Evolutionary conservation across 2,113 vertebrate species (phyloP), one percentile per base, ranked within the genome.

Genomic region (Apodemus speciosus): DNA sequence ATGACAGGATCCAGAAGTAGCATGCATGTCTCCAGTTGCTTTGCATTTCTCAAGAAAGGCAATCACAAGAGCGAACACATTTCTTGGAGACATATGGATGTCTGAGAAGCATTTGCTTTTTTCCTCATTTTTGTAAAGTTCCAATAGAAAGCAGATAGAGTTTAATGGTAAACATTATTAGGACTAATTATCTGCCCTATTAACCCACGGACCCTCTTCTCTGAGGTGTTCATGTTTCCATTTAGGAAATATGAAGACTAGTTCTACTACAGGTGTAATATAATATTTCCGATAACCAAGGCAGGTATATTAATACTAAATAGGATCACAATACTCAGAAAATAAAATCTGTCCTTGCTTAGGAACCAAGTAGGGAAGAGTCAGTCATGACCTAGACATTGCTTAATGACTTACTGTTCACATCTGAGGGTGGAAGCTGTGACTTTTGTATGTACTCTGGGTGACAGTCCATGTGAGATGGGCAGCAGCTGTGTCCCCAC

Each of bases 41-140:
- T 86, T 96, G 8, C 89, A 43, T 81, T 93, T 64, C 91, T 96
- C 90, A 88, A 93, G 56, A 72, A 94, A 94, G 75, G 96, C 32
- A 84, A 80, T 35, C 92, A 96, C 92, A 35, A 85, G 60, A 85
- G 76, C 62, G 68, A 40, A 89, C 71, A 35, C 92, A 96, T 75
- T 91, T 81, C 73, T 83, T 89, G 79, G 71, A 94, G 81, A 75
- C 32, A 32, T 16, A 85, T 9, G 21, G 20, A 2, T 83, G 73
- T 94, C 89, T 93, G 53, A 87, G 75, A 85, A 92, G 49, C 49
- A 9, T 81, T 91, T 81, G 49, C 79, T 73, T 40, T 23, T 95
- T 66, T 72, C 43, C 86, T 84, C 13, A 35, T 32, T 6, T 84
- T 83, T 91, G 76, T 30, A 25, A 89, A 93, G 38, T 60, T 94